Conservation (phyloP, 2,797 vertebrate genomes). For the Dallia pectoralis region DNA sequence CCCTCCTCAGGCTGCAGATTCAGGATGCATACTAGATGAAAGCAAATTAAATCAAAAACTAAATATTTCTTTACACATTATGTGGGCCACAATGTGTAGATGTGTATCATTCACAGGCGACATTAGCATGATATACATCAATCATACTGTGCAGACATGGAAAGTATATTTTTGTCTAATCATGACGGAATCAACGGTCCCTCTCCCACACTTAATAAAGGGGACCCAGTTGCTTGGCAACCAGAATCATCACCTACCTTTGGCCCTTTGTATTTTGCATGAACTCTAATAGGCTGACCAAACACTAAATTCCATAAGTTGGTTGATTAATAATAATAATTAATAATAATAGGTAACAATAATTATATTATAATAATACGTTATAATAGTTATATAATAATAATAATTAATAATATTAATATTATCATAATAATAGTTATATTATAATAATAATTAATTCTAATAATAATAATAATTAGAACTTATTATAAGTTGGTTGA, state of each 20-base stretch:
- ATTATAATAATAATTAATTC: too few relatives aligned
- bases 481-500: too few relatives aligned
- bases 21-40: slow-evolving; percentile 72
- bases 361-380: too few relatives aligned
- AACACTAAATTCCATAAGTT: not conserved
- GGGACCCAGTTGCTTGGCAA: slow-evolving; percentile 2
- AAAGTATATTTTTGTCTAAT: not conserved
- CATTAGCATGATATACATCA: not conserved
- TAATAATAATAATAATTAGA: too few relatives aligned
- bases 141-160: not conserved
- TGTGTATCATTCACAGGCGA: not conserved
- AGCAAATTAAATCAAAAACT: not conserved
- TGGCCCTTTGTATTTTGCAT: not conserved
- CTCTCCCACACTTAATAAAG: not conserved
- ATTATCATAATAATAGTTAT: too few relatives aligned
- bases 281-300: not conserved
- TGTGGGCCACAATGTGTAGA: not conserved
- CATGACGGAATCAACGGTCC: not conserved
- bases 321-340: too few relatives aligned
- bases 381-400: too few relatives aligned
- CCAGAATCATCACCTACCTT: not conserved
- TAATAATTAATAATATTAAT: too few relatives aligned
- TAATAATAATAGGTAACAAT: too few relatives aligned
- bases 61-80: not conserved
- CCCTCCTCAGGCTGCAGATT: slow-evolving; percentile 67